Base-by-base conservation (phyloP, 2,113 vertebrate species). In the Opisthocomus hoazin region DNA sequence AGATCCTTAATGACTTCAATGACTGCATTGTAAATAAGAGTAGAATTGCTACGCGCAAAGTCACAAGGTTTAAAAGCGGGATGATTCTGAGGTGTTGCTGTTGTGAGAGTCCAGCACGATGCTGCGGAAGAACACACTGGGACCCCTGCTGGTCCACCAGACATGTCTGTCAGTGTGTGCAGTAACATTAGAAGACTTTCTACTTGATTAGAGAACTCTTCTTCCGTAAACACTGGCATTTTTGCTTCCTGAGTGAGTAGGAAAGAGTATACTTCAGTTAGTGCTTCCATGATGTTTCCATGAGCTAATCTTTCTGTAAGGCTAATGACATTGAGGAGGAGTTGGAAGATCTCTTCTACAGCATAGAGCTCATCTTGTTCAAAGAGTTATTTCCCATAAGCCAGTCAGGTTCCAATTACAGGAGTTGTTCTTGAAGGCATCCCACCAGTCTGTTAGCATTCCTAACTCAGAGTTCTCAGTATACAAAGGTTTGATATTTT, bases 231-330 rank as follows among this genome's bases (percentile, higher is more conserved):
- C 2, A 60, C 32, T 21, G 92, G 24, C 80, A 97, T 79, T 76
- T 89, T 96, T 92, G 36, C 77, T 80, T 97, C 97, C 46, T 98
- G 97, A 69, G 76, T 81, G 36, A 97, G 10, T 11, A 87, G 61
- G 53, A 98, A 98, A 84, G 80, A 19, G 2, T 97, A 90, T 43
- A 97, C 45, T 29, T 98, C 96, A 80, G 57, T 41, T 24, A 98
- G 81, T 51, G 85, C 81, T 50, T 97, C 94, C 0, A 95, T 97
- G 70, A 97, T 7, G 7, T 98, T 98, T 85, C 57, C 83, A 39
- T 89, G 87, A 63, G 36, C 39, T 50, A 95, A 15, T 36, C 37
- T 88, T 93, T 93, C 84, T 50, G 96, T 90, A 45, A 98, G 93
- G 29, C 18, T 91, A 36, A 68, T 30, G 4, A 87, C n/a, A n/a